A percentile compares a stretch with the other conserved stretches of the same genome.
Evolutionary conservation across 2,113 vertebrate species (phyloP).

Genomic region (Laticauda colubrina): DNA sequence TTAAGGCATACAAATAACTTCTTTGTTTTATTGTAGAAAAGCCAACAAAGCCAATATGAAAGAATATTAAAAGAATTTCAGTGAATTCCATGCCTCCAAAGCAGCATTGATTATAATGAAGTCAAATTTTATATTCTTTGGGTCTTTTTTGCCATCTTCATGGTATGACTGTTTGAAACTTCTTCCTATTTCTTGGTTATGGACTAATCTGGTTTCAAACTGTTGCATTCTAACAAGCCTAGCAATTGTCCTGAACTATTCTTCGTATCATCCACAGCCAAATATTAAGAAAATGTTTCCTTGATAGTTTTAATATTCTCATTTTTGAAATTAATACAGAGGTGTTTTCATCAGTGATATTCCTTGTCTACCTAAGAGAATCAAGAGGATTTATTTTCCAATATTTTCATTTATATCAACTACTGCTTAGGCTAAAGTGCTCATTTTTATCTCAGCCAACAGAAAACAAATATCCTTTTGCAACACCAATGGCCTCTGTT

Average conservation of each 20-base stretch:
- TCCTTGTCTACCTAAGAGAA: not conserved
- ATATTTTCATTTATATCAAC: not conserved
- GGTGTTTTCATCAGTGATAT: not conserved
- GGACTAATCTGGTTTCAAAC: not conserved
- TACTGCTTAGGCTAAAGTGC: not conserved
- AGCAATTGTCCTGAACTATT: not conserved
- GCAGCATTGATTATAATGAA: not conserved
- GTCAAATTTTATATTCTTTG: not conserved
- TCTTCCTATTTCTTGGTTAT: not conserved
- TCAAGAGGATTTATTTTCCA: not conserved
- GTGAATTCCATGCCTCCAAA: not conserved
- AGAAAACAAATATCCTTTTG: not conserved
- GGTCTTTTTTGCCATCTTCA: not conserved
- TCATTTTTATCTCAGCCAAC: not conserved
- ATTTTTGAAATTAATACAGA: not conserved
- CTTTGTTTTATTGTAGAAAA: not conserved
- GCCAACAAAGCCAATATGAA: not conserved
- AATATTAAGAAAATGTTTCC: not conserved
- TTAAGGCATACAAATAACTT: not conserved
- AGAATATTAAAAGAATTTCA: not conserved
- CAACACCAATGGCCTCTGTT: not conserved
- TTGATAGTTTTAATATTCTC: not conserved
- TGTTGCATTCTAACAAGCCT: not conserved
- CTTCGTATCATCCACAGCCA: not conserved
- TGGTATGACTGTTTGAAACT: not conserved